Base-by-base conservation (phyloP, 1,140 invertebrate genomes). In the Orchestia grillus region DNA sequence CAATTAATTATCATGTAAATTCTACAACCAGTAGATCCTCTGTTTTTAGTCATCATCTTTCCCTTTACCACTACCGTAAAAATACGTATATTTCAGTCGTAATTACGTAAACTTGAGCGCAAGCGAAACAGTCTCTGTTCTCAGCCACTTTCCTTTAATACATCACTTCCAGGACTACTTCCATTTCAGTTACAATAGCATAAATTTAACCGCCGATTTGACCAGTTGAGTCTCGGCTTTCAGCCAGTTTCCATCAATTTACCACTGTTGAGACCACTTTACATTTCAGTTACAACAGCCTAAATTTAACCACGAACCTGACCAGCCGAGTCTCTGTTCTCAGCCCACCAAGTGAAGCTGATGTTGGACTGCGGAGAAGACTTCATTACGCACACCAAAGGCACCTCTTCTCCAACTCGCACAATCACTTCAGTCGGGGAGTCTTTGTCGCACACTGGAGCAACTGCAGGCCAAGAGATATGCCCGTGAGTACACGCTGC, bases 331-430 rank as follows among this genome's bases (percentile, higher is more conserved):
- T 94, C 44, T n/a, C 44, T 94, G 8, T 44, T 94, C 92, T 94
- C 92, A 0, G 92, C 92, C 92, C 92, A 94, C 92, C 92, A 94
- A 8, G 43, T 45, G 44, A 94, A 94, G 36, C 44, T 47, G 36
- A 94, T 47, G 92, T 94, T 94, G 43, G 92, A 94, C 44, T 94
- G 92, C 3, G 92, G 92, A 4, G 92, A 94, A 45, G 92, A 94
- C 44, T 94, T 94, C 92, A 94, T 94, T n/a, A 40, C 92, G 44
- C 92, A 94, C 92, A 44, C 92, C 43, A 94, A 40, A 11, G 92
- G 44, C 36, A 94, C 92, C 44, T 94, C 92, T 44, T 94, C 43
- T 11, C 92, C 92, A 23, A 19, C 92, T 44, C 40, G 41, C 92
- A 94, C 92, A 6, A 94, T 40, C 44, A 94, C 92, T 47, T 94